Evolutionary conservation across 2,113 vertebrate genomes (phyloP).

Genomic region (Mungos mungo): DNA sequence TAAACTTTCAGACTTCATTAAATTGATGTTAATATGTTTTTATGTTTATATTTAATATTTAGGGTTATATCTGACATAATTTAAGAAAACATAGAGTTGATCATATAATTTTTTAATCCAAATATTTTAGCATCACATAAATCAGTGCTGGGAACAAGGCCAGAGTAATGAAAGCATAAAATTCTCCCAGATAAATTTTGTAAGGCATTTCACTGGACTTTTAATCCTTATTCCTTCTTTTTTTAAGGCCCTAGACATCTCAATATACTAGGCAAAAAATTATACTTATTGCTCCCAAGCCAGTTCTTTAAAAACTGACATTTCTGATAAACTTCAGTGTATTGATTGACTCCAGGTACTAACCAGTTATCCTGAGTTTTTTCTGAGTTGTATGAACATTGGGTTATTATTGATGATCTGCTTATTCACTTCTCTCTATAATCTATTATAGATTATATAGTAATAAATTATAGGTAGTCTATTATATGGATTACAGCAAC

Average conservation of each 20-base stretch:
- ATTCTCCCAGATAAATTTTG: not conserved
- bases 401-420: not conserved
- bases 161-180: not conserved
- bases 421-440: not conserved
- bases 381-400: not conserved
- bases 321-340: not conserved
- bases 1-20: slow-evolving; percentile 2
- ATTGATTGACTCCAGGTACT: not conserved
- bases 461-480: no score
- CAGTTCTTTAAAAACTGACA: not conserved
- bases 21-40: not conserved
- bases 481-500: not conserved
- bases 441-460: not conserved
- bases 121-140: slow-evolving; percentile 26
- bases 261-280: not conserved
- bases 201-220: not conserved
- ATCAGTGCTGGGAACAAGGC: not conserved
- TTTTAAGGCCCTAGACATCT: not conserved
- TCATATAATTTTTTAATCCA: not conserved
- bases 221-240: not conserved
- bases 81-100: not conserved
- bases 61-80: not conserved
- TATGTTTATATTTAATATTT: not conserved
- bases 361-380: not conserved
- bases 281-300: not conserved